phyloP scores from a whole-genome alignment of 2,797 vertebrate species.

The Notamacropus eugenii region DNA sequence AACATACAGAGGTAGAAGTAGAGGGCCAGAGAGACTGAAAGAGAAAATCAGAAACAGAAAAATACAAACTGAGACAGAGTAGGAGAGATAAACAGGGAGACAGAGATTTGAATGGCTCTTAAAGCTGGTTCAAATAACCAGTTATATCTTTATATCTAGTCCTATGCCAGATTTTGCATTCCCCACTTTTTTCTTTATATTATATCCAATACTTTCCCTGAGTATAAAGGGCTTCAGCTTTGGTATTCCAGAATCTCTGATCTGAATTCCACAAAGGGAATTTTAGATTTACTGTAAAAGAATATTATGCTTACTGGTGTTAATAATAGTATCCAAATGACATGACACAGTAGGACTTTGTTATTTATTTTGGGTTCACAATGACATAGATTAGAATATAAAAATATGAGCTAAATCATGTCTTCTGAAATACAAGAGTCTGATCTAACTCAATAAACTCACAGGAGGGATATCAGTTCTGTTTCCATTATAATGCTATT shows the following conservation, averaged over 20 bases:
- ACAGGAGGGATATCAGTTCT: constrained; percentile 14
- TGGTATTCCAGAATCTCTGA: neutral
- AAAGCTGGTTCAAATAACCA: neutral
- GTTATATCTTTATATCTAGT: neutral
- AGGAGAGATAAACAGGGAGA: neutral
- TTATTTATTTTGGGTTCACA: neutral
- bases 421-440: constrained; percentile 23
- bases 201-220: neutral
- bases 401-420: neutral
- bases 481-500: constrained; percentile 64
- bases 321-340: constrained; percentile 24
- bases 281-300: neutral
- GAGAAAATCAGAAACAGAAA: neutral
- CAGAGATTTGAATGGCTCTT: neutral
- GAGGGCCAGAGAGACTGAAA: neutral
- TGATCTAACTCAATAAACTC: neutral
- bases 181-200: neutral
- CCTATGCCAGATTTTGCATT: neutral
- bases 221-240: neutral
- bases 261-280: neutral
- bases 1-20: neutral
- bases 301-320: neutral
- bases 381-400: neutral
- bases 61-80: neutral
- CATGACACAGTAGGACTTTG: neutral